Conservation (phyloP, 2,888 invertebrate genomes). For the Eulithis prunata region DNA sequence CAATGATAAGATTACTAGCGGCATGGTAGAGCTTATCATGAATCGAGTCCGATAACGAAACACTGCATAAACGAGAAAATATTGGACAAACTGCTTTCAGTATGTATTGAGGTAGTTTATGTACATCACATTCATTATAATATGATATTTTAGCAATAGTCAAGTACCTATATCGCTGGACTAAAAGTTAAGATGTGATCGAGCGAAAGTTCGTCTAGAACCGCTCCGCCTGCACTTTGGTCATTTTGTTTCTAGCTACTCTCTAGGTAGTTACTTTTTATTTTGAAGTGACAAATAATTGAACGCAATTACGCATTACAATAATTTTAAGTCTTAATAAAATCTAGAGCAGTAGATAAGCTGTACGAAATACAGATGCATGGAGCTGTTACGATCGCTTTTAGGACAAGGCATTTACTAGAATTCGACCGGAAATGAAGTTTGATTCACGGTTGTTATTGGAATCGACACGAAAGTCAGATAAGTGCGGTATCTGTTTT, state of each 20-base stretch:
- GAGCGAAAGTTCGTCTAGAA: no score
- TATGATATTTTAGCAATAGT: conserved; percentile 19
- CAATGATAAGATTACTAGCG: conserved; percentile 80
- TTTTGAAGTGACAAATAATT: no score
- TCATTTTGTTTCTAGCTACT: no score
- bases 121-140: background rate
- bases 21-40: conserved; percentile 78
- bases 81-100: conserved; percentile 62
- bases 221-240: no score
- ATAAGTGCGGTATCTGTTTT: conserved; percentile 41
- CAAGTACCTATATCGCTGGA: no score
- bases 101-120: conserved; percentile 22
- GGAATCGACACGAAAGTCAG: conserved; percentile 46
- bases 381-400: conserved; percentile 3
- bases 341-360: background rate
- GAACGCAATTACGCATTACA: background rate
- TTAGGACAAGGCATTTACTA: conserved; percentile 21
- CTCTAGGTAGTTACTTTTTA: no score
- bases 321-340: background rate
- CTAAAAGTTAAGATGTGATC: no score
- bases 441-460: conserved; percentile 46
- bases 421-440: conserved; percentile 39
- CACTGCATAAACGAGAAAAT: conserved; percentile 69
- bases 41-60: conserved; percentile 76
- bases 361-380: background rate